Evolutionary conservation across 2,888 invertebrate genomes (phyloP), one percentile per base, ranked within the genome.

Genomic region (Leucophenga montana): DNA sequence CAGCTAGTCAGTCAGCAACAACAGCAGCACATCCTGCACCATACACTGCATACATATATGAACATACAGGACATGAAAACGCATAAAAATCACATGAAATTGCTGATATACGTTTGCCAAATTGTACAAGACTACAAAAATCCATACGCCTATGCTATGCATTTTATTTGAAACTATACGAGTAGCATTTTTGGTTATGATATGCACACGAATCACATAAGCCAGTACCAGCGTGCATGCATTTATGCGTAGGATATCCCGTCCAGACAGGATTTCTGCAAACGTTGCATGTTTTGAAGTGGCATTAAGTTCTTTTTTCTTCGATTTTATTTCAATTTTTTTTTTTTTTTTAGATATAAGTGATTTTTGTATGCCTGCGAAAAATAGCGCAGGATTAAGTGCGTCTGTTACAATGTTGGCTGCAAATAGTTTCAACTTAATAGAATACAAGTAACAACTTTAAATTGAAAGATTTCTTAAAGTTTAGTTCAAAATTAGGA

Each of bases 231-330:
- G n/a, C n/a, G n/a, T n/a, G 11, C 61, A 61, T 79, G 78, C 80
- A 83, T 78, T 80, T 82, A 82, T 80, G 79, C 74, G 68, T 68
- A 83, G 80, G 80, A 80, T 79, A 80, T 80, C 80, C 80, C 80
- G 83, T 80, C 80, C 80, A 80, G 80, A 80, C 80, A 80, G 83
- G 81, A 80, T 81, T 80, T 82, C 9, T 39, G 11, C 39, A 39
- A 5, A 5, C 39, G 39, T 39, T 39, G 39, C 39, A 39, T 39
- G 39, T 39, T 39, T 39, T 39, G 9, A 39, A 39, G 39, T 39
- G 33, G 11, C 11, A 11, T 39, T 3, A 33, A 33, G 39, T 39
- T 39, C 8, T 39, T 39, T 39, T 39, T 39, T 39, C 9, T 39
- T 39, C 39, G 11, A 39, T 5, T 5, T 39, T 11, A 39, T 8